These are phyloP conservation scores for Rhodeus uyekii DNA, from an alignment of 2,797 vertebrate species.

Conservation along the genomic window DNA sequence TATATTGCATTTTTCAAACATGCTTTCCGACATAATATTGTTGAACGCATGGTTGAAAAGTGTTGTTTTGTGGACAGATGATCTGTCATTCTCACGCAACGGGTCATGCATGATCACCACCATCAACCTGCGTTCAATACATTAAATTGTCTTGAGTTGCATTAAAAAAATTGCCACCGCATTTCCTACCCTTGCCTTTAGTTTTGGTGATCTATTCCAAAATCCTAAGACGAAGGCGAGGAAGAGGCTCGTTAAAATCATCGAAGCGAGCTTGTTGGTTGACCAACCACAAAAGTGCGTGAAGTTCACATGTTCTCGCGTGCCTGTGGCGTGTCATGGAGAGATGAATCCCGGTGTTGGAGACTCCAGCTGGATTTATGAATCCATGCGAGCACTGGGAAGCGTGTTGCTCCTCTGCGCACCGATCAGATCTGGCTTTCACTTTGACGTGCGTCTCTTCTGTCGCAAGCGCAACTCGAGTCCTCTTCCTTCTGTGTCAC, in stretches of 20 bases:
- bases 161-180: too few species aligned
- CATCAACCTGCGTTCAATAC: background rate
- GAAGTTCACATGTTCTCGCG: constrained; percentile 46
- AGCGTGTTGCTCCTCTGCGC: background rate
- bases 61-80: background rate
- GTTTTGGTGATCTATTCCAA: constrained; percentile 31
- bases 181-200: constrained; percentile 45
- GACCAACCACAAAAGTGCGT: constrained; percentile 31
- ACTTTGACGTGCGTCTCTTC: background rate
- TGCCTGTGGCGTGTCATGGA: background rate
- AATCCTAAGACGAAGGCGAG: constrained; percentile 33
- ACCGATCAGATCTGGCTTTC: background rate
- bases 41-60: background rate
- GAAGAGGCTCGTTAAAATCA: constrained; percentile 30
- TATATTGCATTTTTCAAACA: background rate
- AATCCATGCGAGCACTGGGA: background rate
- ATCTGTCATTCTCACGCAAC: background rate
- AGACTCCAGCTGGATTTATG: background rate
- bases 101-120: background rate
- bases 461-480: background rate
- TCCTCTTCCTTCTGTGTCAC: background rate
- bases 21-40: background rate
- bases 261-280: constrained; percentile 21
- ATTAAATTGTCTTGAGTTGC: background rate
- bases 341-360: background rate